These are phyloP conservation scores for Calyptomena viridis DNA, from an alignment of 2,113 vertebrate species.

Conservation along the genomic window DNA sequence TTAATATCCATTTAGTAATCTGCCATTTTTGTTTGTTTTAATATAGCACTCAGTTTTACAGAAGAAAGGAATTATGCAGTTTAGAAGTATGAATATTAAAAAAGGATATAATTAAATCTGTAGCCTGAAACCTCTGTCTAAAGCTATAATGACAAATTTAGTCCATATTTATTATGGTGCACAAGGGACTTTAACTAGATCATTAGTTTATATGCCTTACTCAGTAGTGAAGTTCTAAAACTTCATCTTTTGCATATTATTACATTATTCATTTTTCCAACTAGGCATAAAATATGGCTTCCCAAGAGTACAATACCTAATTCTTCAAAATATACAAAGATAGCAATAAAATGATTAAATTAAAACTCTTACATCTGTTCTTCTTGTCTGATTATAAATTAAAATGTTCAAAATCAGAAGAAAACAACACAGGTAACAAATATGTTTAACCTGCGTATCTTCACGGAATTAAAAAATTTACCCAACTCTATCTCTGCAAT, in stretches of 20 bases:
- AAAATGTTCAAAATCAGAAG: conserved; percentile 76
- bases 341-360: conserved; percentile 88
- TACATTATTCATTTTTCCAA: conserved; percentile 88
- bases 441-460: conserved; percentile 48
- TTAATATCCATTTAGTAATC: conserved; percentile 84
- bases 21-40: conserved; percentile 86
- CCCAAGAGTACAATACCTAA: conserved; percentile 87
- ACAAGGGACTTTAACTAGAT: conserved; percentile 86
- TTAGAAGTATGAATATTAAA: conserved; percentile 88
- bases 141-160: conserved; percentile 89
- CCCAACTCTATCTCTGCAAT: background rate
- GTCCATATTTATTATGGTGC: conserved; percentile 86
- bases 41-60: conserved; percentile 78
- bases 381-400: conserved; percentile 85
- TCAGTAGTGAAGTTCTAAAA: conserved; percentile 83
- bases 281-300: conserved; percentile 86
- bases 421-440: conserved; percentile 76
- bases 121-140: conserved; percentile 86
- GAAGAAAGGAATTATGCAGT: conserved; percentile 84
- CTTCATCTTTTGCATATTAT: conserved; percentile 87
- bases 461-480: conserved; percentile 29
- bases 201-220: conserved; percentile 86
- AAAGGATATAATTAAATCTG: conserved; percentile 88
- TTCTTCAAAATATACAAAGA: conserved; percentile 88
- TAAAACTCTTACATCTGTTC: conserved; percentile 88